Base-by-base conservation (phyloP, 2,797 vertebrate species). In the Arremon aurantiirostris region DNA sequence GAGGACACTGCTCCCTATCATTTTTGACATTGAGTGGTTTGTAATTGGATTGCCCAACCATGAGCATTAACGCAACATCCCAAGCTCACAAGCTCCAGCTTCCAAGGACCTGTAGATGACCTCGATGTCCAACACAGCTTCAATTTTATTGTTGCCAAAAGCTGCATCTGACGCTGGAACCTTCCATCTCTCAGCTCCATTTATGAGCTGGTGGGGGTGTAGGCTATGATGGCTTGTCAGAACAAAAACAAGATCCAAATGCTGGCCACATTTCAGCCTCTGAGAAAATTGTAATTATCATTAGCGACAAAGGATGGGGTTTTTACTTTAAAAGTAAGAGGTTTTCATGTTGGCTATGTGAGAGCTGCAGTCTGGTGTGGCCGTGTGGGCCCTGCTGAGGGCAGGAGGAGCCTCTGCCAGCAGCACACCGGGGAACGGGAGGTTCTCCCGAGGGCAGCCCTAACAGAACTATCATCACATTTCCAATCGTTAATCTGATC, bases 391-490 rank as follows among this genome's bases (percentile, higher is more conserved):
- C 28, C 28, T 17, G 17, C 30, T 8, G 49, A 64, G 59, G 66
- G 55, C 50, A n/a, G 65, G 32, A 21, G 23, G 57, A 41, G 66
- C 34, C 73, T 34, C 27, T 21, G 12, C 12, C 6, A 6, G 26
- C 0, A 10, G n/a, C 21, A n/a, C 59, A 22, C 17, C 17, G 55
- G 6, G 0, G 20, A 35, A 34, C 12, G 0, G 37, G 24, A 12
- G 28, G 2, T 32, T 24, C 30, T 78, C 57, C 71, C 4, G 11
- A 22, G 64, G 35, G 50, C 30, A 41, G 15, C 3, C 30, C 16
- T 5, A 9, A 12, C 34, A 72, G 26, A 92, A 35, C 44, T 52
- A 15, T 3, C 11, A 81, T 2, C 52, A 63, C 15, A 37, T 27
- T 46, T 13, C 60, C 34, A 61, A 6, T 13, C 46, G 59, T 4